These are phyloP conservation scores for Plebejus anna DNA, from an alignment of 2,888 invertebrate species.

Conservation along the genomic window DNA sequence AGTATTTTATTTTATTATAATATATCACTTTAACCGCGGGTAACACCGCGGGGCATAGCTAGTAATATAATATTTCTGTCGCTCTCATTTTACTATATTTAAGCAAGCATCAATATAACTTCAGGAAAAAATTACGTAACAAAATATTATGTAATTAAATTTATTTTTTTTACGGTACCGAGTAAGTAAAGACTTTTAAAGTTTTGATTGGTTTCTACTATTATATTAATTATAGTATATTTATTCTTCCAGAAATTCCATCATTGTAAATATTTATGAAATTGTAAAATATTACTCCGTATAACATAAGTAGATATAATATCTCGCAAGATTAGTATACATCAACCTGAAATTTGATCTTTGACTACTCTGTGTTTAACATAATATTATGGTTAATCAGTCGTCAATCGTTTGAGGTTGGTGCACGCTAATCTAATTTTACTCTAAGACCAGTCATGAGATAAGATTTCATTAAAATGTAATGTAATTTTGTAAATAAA, in stretches of 20 bases:
- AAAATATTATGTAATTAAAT: too few species aligned
- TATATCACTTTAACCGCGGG: too few species aligned
- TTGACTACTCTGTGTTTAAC: background rate
- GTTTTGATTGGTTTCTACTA: background rate
- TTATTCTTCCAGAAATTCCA: background rate
- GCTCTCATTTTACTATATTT: too few species aligned
- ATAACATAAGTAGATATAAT: background rate
- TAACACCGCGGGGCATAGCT: too few species aligned
- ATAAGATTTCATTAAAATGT: constrained; percentile 23
- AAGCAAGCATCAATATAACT: too few species aligned
- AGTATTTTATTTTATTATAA: too few species aligned
- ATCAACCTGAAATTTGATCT: background rate
- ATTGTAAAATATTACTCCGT: constrained; percentile 20
- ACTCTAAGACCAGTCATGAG: constrained; percentile 5
- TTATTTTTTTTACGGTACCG: background rate
- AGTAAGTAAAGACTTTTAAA: background rate
- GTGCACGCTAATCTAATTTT: background rate
- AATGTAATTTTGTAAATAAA: constrained; percentile 69
- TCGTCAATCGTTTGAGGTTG: background rate
- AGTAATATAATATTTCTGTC: too few species aligned
- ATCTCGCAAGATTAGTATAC: background rate
- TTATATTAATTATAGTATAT: background rate
- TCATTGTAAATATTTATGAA: constrained; percentile 8
- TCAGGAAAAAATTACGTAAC: too few species aligned
- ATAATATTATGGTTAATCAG: background rate